Conservation (phyloP, 2,888 invertebrate genomes). For the Bruchidius siliquastri region DNA sequence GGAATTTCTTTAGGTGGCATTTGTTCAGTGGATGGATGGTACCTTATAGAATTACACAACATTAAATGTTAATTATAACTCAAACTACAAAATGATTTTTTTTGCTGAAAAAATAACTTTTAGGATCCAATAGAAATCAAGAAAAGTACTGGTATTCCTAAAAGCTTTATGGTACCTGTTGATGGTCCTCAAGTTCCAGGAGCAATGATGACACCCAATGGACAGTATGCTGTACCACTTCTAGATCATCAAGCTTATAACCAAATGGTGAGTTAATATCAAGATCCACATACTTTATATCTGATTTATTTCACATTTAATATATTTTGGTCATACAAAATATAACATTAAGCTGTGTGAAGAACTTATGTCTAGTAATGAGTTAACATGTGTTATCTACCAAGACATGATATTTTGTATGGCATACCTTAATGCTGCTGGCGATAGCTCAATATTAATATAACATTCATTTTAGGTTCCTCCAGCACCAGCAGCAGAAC, state of each 20-base stretch:
- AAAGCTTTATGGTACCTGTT: conserved; percentile 93
- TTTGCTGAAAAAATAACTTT: conserved; percentile 20
- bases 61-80: too few species aligned
- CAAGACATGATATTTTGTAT: too few species aligned
- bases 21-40: too few species aligned
- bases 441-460: neutral
- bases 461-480: neutral
- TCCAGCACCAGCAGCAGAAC: conserved; percentile 51
- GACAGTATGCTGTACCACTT: conserved; percentile 82
- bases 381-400: too few species aligned
- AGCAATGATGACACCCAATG: conserved; percentile 84
- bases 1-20: too few species aligned
- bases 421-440: too few species aligned
- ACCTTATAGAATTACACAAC: too few species aligned
- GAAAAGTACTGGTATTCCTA: conserved; percentile 94
- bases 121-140: conserved; percentile 74
- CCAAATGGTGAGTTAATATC: conserved; percentile 36
- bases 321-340: too few species aligned
- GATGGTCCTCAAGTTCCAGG: conserved; percentile 84
- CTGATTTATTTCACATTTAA: neutral
- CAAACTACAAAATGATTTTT: too few species aligned
- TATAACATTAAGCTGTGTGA: too few species aligned
- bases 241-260: conserved; percentile 84
- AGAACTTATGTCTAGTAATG: too few species aligned
- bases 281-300: neutral